These are phyloP conservation scores for Cephus cinctus DNA, from an alignment of 1,140 invertebrate species.

Conservation along the genomic window DNA sequence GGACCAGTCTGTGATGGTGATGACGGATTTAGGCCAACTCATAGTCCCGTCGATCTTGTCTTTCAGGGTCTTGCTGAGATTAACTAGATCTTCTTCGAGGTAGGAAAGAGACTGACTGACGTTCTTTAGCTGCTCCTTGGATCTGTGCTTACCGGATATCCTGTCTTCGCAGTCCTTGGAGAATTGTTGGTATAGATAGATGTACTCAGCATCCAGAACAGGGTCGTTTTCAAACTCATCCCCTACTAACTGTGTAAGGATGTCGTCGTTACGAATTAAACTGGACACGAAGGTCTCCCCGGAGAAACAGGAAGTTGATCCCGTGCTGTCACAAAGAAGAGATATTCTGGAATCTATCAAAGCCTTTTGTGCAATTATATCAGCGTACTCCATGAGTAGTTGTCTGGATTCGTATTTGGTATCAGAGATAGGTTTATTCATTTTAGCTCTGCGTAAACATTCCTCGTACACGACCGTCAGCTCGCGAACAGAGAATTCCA, in stretches of 20 bases:
- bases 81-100: constrained; percentile 39
- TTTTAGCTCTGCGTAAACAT: constrained; percentile 55
- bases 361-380: constrained; percentile 74
- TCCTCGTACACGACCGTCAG: constrained; percentile 66
- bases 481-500: constrained; percentile 67
- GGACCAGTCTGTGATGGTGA: constrained; percentile 31
- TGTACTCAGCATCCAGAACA: constrained; percentile 60
- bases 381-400: constrained; percentile 68
- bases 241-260: constrained; percentile 35
- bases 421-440: constrained; percentile 46
- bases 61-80: constrained; percentile 28
- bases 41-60: constrained; percentile 18
- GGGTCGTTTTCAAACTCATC: constrained; percentile 51
- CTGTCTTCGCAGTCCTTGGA: constrained; percentile 55
- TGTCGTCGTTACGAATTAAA: constrained; percentile 43
- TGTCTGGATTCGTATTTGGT: constrained; percentile 54
- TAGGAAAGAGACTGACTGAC: constrained; percentile 30
- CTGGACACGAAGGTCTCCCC: constrained; percentile 42
- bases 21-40: constrained; percentile 13
- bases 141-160: constrained; percentile 26
- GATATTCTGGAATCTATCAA: constrained; percentile 70
- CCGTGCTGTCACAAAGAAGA: constrained; percentile 49
- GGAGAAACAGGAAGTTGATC: constrained; percentile 14
- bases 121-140: constrained; percentile 37
- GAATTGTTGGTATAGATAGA: constrained; percentile 63